A percentile compares a stretch with the other conserved stretches of the same genome.
Evolutionary conservation across 2,797 vertebrate genomes (phyloP).

Genomic region (Gallirallus australis): DNA sequence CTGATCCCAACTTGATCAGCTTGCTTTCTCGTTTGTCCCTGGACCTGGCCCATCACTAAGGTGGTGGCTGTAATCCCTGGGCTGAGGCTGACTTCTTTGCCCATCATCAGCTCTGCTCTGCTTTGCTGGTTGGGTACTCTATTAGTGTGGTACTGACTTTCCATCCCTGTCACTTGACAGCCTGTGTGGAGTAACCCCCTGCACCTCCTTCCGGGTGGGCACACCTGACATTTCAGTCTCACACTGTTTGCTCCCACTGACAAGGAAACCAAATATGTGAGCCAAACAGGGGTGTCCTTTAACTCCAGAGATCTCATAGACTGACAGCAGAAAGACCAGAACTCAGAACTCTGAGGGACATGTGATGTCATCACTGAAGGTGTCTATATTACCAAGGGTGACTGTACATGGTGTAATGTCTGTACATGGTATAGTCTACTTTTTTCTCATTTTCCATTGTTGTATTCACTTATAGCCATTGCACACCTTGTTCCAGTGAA

Average conservation of each 20-base stretch:
- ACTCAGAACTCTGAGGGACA: not conserved
- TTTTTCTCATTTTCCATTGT: not conserved
- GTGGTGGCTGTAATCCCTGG: not conserved
- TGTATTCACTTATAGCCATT: not conserved
- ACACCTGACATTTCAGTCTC: not conserved
- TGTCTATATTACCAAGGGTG: not conserved
- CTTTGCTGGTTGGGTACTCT: fast-evolving
- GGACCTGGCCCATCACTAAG: no score
- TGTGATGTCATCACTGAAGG: not conserved
- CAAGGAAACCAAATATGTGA: not conserved
- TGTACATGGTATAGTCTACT: not conserved
- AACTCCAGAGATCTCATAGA: not conserved
- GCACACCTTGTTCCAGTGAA: not conserved
- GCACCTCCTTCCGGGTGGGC: not conserved
- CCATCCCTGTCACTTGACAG: not conserved
- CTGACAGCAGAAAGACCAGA: not conserved
- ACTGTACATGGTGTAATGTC: no score
- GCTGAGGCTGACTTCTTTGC: not conserved
- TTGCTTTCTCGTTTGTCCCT: not conserved
- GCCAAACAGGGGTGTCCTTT: not conserved
- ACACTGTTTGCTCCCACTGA: not conserved
- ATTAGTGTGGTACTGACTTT: not conserved
- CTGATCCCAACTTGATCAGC: fast-evolving
- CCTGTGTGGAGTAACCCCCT: fast-evolving
- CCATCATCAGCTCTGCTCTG: fast-evolving